These are phyloP conservation scores for Plestiodon gilberti DNA, from an alignment of 2,113 vertebrate species.

Conservation along the genomic window DNA sequence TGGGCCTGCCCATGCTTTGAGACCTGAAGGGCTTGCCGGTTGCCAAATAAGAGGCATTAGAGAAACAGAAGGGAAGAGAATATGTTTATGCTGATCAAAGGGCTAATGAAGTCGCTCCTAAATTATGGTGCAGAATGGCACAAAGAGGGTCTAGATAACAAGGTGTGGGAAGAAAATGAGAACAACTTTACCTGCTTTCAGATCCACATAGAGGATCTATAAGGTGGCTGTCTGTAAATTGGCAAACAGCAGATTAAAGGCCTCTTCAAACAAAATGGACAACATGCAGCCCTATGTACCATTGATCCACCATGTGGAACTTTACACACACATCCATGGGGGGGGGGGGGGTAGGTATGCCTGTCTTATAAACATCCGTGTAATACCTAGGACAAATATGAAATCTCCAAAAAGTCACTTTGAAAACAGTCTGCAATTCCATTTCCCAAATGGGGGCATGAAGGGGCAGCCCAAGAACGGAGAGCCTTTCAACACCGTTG, in stretches of 20 bases:
- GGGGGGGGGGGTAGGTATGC: neutral
- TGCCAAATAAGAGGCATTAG: neutral
- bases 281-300: no score
- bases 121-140: neutral
- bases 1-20: neutral
- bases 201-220: neutral
- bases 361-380: neutral
- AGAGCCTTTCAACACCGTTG: neutral
- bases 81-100: slow-evolving; percentile 3
- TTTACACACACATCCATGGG: no score
- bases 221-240: neutral
- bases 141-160: no score
- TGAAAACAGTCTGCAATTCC: neutral
- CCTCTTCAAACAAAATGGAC: no score
- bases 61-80: neutral
- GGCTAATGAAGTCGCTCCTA: neutral
- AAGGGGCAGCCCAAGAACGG: neutral
- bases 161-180: neutral
- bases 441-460: neutral
- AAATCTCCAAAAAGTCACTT: slow-evolving; percentile 8
- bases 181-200: neutral
- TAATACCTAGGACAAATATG: neutral
- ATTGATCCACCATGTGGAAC: neutral
- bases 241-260: no score
- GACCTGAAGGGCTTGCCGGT: neutral